Evolutionary conservation across 2,888 invertebrate species (phyloP), one percentile per base, ranked within the genome.

Genomic region (Patella ulyssiponensis): DNA sequence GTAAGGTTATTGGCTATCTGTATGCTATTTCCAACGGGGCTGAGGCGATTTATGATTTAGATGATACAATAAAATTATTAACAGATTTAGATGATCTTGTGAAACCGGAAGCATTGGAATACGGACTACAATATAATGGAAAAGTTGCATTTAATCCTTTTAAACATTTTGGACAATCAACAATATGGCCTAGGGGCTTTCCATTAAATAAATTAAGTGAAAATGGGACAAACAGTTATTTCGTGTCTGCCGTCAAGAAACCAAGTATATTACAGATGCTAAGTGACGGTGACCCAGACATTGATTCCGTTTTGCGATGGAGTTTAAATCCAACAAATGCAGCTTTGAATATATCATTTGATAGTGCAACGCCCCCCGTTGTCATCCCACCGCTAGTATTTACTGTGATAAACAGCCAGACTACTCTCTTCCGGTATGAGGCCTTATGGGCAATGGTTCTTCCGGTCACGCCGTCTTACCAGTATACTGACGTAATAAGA

Each of bases 211-310:
- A 64, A 64, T n/a, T 64, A 20, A 23, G 20, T 64, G 23, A 64
- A 11, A 9, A 73, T n/a, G 53, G 17, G 4, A 20, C 72, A 7
- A 17, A 74, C 9, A 64, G 77, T 27, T 83, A 85, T 56, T 58
- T 71, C 3, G 74, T 82, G 11, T 77, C 78, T 27, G 56, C 73
- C 2, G 69, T 27, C 52, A 58, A 58, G 14, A 81, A 82, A 3
- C 87, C 87, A 0, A 75, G 81, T 27, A 82, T 88, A 15, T 86
- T 87, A 72, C 88, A 88, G 78, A 85, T 87, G 9, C 71, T 89
- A 3, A 86, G 84, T 56, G 83, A 87, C 73, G 86, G 86, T 7
- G 88, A 88, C 73, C 88, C 88, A 1, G 88, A 88, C 79, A 84
- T 89, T 54, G 88, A 88, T 80, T 87, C 88, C 52, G 79, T 88